Evolutionary conservation across 2,888 invertebrate species (phyloP), one percentile per base, ranked within the genome.

Genomic region (Perithous albicinctus): DNA sequence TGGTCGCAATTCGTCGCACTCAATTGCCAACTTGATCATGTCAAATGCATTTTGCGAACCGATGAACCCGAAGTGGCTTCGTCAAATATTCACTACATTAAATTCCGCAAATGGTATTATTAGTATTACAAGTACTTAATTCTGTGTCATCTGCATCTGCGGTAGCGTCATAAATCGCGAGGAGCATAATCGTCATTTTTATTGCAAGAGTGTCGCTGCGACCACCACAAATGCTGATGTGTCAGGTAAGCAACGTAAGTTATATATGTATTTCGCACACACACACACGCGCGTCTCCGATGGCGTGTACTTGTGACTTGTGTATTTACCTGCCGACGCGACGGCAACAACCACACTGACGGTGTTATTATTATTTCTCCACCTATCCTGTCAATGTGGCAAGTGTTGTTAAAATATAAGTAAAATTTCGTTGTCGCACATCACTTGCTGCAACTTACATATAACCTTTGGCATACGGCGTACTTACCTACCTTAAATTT

Each of bases 341-440:
- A 51, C 23, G 51, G 23, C 51, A 23, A 23, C 23, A 6, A 23
- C 51, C 51, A 43, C 26, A 43, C 15, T 41, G 78, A 70, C 43
- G 51, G 7, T 56, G 29, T 78, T 78, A 56, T 67, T 77, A 64
- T 67, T 75, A 69, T 46, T 56, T 23, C 20, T 54, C 10, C 38
- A 15, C 23, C 32, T 20, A 15, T 18, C 15, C 29, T 75, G 59
- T 67, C 72, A 78, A 64, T 61, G 18, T 56, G 35, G 18, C 43
- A 38, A 56, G 20, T 1, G 56, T 15, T 10, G 3, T 64, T 51
- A 15, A 26, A 29, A 26, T 23, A 18, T 2, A 4, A 7, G 12
- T 41, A 48, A 69, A n/a, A 43, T 64, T 29, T 10, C 6, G 38
- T 46, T 66, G 35, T 3, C 26, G 20, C 29, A 46, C 61, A 48